Evolutionary conservation across 2,888 invertebrate species (phyloP).

Genomic region (Conus canariensis): DNA sequence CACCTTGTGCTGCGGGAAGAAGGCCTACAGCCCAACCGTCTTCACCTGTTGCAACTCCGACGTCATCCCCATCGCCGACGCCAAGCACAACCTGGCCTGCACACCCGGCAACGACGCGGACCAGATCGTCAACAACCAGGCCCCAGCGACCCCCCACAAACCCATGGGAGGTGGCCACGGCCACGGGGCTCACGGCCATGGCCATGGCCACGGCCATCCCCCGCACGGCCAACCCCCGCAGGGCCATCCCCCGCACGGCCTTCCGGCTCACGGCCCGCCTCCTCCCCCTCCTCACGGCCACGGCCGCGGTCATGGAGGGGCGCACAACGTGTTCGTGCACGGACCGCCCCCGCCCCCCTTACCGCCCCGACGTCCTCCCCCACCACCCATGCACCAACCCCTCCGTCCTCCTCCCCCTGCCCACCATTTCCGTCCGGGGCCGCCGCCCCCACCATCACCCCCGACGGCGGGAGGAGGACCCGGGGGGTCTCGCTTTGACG

Average conservation of each 20-base stretch:
- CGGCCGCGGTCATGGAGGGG: neutral
- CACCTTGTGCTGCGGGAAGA: slow-evolving; percentile 6
- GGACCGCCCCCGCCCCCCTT: neutral
- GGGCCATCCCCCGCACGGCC: neutral
- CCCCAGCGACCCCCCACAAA: neutral
- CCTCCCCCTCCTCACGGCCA: neutral
- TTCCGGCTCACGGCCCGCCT: neutral
- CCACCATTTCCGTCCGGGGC: neutral
- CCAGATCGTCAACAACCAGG: neutral
- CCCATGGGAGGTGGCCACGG: neutral
- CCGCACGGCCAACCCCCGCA: neutral
- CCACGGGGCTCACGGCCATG: neutral
- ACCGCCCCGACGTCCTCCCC: neutral
- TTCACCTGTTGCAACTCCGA: slow-evolving; percentile 15
- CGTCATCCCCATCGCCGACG: neutral
- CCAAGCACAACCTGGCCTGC: slow-evolving; percentile 28
- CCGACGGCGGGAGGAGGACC: neutral
- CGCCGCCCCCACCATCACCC: neutral
- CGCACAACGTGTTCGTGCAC: neutral
- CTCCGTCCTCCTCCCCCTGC: neutral
- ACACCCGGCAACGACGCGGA: slow-evolving; percentile 20
- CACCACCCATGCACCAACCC: neutral
- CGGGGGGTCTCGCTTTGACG: neutral
- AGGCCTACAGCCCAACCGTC: neutral
- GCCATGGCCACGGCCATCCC: neutral